Evolutionary conservation across 1,140 invertebrate genomes (phyloP), one percentile per base, ranked within the genome.

Genomic region (Manduca sexta): DNA sequence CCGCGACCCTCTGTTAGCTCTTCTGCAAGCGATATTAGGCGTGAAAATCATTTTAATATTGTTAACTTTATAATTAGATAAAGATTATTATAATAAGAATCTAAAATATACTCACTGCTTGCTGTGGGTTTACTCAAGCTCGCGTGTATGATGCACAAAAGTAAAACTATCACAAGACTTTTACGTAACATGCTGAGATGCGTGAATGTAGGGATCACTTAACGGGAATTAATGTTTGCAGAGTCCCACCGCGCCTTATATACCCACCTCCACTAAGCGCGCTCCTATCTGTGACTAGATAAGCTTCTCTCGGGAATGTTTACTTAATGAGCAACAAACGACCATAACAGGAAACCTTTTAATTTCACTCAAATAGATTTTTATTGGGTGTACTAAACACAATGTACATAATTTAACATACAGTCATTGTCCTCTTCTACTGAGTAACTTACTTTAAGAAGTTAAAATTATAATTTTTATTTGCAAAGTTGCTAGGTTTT

Each of bases 291-390:
- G 41, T 46, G 42, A 7, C 3, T 46, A 81, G 79, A 83, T 82
- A 85, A 81, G 56, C 47, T 43, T 46, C 51, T 64, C 58, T 64
- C 58, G 74, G 79, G 75, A 85, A 83, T 85, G 75, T 85, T 85
- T 78, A 69, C 69, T 63, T 85, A 81, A 83, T 80, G 77, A 74
- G 69, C 54, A 68, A 74, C 50, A 65, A 73, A 69, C 67, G 63
- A 67, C 69, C 61, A 63, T 64, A 63, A 49, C 59, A 57, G 38
- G 43, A 60, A 62, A 66, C 50, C 56, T 60, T 68, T 61, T 70
- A 65, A 53, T 26, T 26, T 26, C 21, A 26, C 21, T 26, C 21
- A 26, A 26, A 26, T 26, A 3, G 4, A 26, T 26, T 26, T 26
- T 26, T 26, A 26, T 26, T 26, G 21, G 21, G 21, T 26, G 8